Evolutionary conservation across 2,797 vertebrate species (phyloP).

Genomic region (Muscicapa comitata): DNA sequence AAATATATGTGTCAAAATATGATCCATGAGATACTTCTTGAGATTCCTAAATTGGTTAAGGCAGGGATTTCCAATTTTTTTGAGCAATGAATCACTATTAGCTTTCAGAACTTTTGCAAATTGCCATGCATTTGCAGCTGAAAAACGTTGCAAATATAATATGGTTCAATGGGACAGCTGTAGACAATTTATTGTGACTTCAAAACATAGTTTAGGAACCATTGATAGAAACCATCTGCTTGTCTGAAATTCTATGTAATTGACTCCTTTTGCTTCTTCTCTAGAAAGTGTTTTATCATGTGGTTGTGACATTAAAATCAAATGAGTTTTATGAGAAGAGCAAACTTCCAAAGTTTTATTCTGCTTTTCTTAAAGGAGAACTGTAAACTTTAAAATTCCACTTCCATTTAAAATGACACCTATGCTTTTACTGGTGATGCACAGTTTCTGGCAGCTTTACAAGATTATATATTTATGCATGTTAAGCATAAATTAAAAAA

Average conservation of each 20-base stretch:
- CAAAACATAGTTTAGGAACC: slow-evolving; percentile 51
- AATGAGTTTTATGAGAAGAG: not conserved
- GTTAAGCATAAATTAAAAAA: not conserved
- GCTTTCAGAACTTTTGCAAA: slow-evolving; percentile 44
- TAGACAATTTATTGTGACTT: slow-evolving; percentile 65
- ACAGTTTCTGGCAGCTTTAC: not conserved
- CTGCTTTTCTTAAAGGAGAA: not conserved
- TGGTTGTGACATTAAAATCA: slow-evolving; percentile 28
- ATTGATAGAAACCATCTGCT: slow-evolving; percentile 64
- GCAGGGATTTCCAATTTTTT: not conserved
- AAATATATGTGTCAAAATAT: not conserved
- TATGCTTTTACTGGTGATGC: not conserved
- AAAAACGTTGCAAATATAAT: slow-evolving; percentile 27
- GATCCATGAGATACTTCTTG: not conserved
- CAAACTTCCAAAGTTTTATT: not conserved
- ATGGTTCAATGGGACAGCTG: slow-evolving; percentile 60
- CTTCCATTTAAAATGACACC: not conserved
- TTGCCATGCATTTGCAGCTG: slow-evolving; percentile 49
- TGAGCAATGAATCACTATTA: slow-evolving; percentile 19
- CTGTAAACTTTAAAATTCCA: not conserved
- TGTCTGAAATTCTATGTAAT: slow-evolving; percentile 43
- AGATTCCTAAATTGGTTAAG: not conserved
- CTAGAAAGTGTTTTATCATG: slow-evolving; percentile 23
- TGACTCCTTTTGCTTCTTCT: slow-evolving; percentile 47
- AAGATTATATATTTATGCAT: not conserved